Conservation (phyloP, 2,113 vertebrate genomes). For the Pan troglodytes region NHGRI_mPanTro3-v2.1_pri NC_072404.2:147241501-147242000, state of each 20-base stretch:
- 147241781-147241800: neutral
- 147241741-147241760: neutral
- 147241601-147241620: neutral
- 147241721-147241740: neutral
- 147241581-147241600: neutral
- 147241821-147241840: neutral
- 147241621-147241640: neutral
- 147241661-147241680: neutral
- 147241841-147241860: neutral
- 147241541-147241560: neutral
- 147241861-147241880: neutral
- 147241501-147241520: neutral
- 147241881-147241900: neutral
- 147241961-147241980: neutral
- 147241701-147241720: neutral
- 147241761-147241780: neutral
- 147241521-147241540: neutral
- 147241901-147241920: neutral
- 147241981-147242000: too few relatives aligned
- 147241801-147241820: neutral
- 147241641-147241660: neutral
- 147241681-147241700: neutral
- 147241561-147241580: neutral
- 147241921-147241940: neutral
- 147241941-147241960: neutral